Conservation (phyloP, 1,140 invertebrate genomes). For the Scaptomyza pallida region DNA sequence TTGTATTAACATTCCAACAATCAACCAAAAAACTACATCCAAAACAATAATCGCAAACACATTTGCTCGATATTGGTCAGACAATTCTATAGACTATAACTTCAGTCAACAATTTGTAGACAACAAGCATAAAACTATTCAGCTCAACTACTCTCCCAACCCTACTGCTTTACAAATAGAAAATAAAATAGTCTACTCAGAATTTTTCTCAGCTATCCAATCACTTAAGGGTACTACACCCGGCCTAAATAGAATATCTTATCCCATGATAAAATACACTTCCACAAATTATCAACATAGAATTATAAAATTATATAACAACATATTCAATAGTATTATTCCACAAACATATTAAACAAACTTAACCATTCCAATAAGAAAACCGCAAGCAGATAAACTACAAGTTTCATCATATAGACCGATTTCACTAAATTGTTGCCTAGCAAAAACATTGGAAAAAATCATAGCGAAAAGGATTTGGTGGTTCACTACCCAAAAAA, state of each 20-base stretch:
- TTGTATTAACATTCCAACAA: too few species aligned
- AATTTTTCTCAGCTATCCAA: background rate
- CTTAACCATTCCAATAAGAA: background rate
- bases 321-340: background rate
- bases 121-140: background rate
- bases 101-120: too few species aligned
- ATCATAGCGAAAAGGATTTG: too few species aligned
- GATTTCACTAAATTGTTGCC: background rate
- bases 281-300: background rate
- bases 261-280: background rate
- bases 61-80: background rate
- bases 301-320: background rate
- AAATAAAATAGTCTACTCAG: background rate
- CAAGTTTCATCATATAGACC: background rate
- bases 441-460: background rate
- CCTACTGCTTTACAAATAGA: background rate
- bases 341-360: slow-evolving; percentile 2
- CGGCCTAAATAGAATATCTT: background rate
- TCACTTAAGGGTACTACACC: background rate
- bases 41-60: background rate
- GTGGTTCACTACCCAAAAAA: too few species aligned
- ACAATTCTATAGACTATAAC: background rate
- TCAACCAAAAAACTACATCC: too few species aligned
- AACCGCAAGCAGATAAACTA: too few species aligned
- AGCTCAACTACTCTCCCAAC: background rate